Percentiles rank a stretch among this genome's conserved stretches.
These are phyloP conservation scores for Characodon lateralis DNA, from an alignment of 2,797 vertebrate species.

Conservation along the genomic window DNA sequence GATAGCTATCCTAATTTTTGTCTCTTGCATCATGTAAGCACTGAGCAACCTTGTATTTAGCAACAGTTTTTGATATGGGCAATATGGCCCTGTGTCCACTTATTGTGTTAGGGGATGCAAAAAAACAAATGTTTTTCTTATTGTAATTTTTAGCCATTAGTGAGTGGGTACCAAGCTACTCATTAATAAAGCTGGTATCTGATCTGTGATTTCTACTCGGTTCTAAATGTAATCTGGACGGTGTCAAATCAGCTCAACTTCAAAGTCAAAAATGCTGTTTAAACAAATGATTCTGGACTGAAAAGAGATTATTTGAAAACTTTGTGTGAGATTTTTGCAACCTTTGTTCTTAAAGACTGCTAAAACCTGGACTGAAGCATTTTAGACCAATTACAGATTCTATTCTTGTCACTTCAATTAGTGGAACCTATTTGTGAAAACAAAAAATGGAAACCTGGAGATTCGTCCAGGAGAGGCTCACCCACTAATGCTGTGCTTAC, in stretches of 20 bases:
- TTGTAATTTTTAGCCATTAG: no score
- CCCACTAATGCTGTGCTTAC: background rate
- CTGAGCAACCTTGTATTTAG: background rate
- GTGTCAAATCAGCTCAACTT: background rate
- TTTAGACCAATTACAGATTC: background rate
- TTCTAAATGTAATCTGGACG: background rate
- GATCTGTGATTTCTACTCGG: background rate
- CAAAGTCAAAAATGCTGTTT: background rate
- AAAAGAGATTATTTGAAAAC: background rate
- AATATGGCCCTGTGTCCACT: background rate
- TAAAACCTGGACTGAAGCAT: background rate
- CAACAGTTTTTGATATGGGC: no score
- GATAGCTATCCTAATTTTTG: background rate
- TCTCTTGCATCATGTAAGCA: background rate
- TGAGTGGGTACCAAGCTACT: no score
- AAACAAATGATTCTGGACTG: background rate
- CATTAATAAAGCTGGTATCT: no score
- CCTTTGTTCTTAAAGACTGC: no score
- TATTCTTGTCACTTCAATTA: background rate
- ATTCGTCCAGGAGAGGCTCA: background rate
- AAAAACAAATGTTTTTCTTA: no score
- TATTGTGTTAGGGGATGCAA: no score
- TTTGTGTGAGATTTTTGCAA: no score
- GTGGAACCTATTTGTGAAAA: no score
- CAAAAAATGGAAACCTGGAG: no score